Evolutionary conservation across 2,797 vertebrate species (phyloP), one percentile per base, ranked within the genome.

Genomic region (Carapus acus): DNA sequence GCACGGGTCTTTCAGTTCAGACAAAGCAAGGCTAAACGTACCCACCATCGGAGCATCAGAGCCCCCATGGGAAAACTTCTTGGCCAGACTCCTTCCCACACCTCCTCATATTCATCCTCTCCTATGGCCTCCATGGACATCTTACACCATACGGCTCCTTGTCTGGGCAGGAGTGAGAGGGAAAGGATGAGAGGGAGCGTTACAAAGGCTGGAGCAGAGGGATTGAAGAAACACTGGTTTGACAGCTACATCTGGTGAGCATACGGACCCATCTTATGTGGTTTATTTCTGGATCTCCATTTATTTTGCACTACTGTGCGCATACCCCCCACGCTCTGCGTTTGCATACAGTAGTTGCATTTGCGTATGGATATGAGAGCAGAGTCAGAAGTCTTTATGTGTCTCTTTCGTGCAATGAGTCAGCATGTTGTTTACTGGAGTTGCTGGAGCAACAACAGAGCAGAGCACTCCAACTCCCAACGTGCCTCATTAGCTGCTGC

Each of bases 401-500:
- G 58, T 50, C 49, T 58, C 57, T 17, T 43, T 66, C 67, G 77
- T 44, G 29, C 47, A 45, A 79, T 67, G 84, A 88, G 78, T 81
- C 47, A 71, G 78, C 81, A 59, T 74, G 74, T 85, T 87, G 73
- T 88, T 89, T 87, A 85, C 73, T 71, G 67, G 75, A 66, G 60
- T 65, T 69, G 67, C 45, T 62, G 66, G 62, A 85, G 62, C 69
- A 74, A 67, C 69, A 67, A 69, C 69, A 61, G 71, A 61, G 58
- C 38, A 50, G 50, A 50, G 59, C 68, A 83, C 85, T 88, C 83
- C 65, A 73, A 87, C 86, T 91, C 77, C 83, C 83, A 83, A 78
- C 79, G 82, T 76, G 87, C 65, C 62, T 91, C 89, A 91, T 89
- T 91, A 93, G 78, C 72, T 74, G 61, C 72, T 86, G 86, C 58